Conservation (phyloP, 2,888 invertebrate genomes). For the Pyrrhosoma nymphula region DNA sequence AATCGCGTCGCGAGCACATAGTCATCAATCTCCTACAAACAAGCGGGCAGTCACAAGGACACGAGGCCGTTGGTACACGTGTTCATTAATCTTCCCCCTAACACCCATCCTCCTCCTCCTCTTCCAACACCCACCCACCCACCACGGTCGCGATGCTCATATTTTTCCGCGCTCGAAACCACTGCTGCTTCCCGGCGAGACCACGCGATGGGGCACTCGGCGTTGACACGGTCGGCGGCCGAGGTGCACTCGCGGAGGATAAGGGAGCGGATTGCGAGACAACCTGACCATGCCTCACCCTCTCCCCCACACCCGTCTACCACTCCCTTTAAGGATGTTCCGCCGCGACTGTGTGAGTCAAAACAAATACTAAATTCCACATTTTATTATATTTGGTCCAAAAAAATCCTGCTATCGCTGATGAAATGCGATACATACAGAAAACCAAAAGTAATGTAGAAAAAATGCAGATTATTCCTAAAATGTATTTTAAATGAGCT, state of each 20-base stretch:
- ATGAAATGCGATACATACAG: no score
- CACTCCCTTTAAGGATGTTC: no score
- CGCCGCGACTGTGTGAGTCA: no score
- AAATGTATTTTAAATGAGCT: no score
- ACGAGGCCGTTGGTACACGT: not conserved
- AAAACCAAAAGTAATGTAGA: no score
- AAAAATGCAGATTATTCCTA: no score
- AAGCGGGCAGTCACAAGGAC: not conserved
- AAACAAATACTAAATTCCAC: no score
- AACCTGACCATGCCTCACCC: not conserved
- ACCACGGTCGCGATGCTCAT: not conserved
- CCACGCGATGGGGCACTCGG: not conserved
- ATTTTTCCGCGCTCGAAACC: not conserved
- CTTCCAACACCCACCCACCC: not conserved
- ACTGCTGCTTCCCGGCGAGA: not conserved
- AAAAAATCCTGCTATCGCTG: no score
- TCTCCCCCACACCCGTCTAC: not conserved
- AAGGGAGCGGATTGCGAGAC: not conserved
- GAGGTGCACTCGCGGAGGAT: not conserved
- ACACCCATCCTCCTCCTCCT: no score
- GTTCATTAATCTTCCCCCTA: slow-evolving; percentile 10
- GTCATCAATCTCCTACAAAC: not conserved
- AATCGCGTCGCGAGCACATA: not conserved
- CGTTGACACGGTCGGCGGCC: not conserved
- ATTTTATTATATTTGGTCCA: no score